Evolutionary conservation across 2,888 invertebrate species (phyloP).

Genomic region (Spatulosminthurus flaviceps): DNA sequence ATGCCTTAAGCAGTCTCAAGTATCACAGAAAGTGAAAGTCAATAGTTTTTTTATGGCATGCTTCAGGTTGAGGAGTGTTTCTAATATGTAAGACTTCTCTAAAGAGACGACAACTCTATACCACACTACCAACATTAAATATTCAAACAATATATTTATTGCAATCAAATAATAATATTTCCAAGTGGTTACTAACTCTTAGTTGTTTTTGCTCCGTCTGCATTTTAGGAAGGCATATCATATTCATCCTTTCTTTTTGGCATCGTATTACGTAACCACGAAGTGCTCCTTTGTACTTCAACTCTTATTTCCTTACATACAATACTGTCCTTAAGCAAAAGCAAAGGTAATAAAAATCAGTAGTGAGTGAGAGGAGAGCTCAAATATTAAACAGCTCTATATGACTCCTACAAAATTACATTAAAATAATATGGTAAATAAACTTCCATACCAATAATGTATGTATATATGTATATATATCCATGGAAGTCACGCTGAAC

Average conservation of each 20-base stretch:
- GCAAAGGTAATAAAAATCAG: constrained; percentile 2
- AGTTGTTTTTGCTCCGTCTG: not conserved
- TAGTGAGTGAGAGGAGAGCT: not conserved
- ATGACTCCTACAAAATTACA: not conserved
- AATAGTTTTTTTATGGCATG: not conserved
- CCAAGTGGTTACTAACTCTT: not conserved
- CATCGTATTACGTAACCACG: not conserved
- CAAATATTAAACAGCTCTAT: not conserved
- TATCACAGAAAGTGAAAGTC: constrained; percentile 1
- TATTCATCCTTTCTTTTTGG: not conserved
- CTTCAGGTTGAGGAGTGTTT: constrained; percentile 8
- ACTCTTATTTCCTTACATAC: too few species aligned
- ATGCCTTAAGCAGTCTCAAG: constrained; percentile 9
- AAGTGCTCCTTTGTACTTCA: not conserved
- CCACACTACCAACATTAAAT: not conserved
- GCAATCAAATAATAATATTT: not conserved
- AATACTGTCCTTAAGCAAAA: too few species aligned
- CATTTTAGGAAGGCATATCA: not conserved
- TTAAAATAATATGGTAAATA: not conserved
- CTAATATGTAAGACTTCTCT: too few species aligned
- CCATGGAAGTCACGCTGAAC: constrained; percentile 12
- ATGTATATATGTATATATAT: too few species aligned
- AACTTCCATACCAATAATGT: not conserved
- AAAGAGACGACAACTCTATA: not conserved
- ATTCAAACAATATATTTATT: constrained; percentile 1